Evolutionary conservation across 2,797 vertebrate species (phyloP), one percentile per base, ranked within the genome.

Genomic region (Notoglanidium macrostoma): DNA sequence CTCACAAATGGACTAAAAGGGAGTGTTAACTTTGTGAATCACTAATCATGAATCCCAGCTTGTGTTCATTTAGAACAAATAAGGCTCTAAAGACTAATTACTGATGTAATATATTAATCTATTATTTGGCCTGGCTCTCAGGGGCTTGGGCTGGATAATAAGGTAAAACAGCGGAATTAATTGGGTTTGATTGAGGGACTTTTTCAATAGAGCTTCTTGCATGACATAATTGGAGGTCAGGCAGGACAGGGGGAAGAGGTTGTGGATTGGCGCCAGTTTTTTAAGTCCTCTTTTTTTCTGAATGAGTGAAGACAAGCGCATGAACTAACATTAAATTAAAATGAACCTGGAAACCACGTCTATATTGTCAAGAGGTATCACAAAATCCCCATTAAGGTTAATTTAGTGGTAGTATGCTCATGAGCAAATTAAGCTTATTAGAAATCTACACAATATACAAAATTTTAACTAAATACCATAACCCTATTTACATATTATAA

Each of bases 121-220:
- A 96, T 96, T 96, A 95, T 96, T 95, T 94, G 86, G 90, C 90
- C 93, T 91, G 92, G 92, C 93, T 91, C 93, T 94, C 94, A 94
- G 93, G 91, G 93, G 90, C 90, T 90, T 72, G 90, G 67, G 89
- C 79, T 90, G 94, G 92, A 96, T 96, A 97, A 96, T 95, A 95
- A 93, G 95, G 93, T 94, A 96, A 96, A 95, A 94, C 93, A 95
- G 97, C 95, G 95, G 96, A 97, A 97, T 96, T 97, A 97, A 97
- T 96, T 94, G 95, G 95, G 94, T 95, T 95, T 97, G 96, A 96
- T 96, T 95, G 94, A 95, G 94, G 90, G 92, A 94, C 94, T 94
- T 95, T 96, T 96, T 95, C 93, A 95, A 95, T 95, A 95, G 93
- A 93, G 95, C 92, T 96, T 96, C 95, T 95, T 94, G 94, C 96